Percentiles rank a stretch among this genome's conserved stretches.
Evolutionary conservation across 2,888 invertebrate genomes (phyloP).

Genomic region (Habrosyne pyritoides): DNA sequence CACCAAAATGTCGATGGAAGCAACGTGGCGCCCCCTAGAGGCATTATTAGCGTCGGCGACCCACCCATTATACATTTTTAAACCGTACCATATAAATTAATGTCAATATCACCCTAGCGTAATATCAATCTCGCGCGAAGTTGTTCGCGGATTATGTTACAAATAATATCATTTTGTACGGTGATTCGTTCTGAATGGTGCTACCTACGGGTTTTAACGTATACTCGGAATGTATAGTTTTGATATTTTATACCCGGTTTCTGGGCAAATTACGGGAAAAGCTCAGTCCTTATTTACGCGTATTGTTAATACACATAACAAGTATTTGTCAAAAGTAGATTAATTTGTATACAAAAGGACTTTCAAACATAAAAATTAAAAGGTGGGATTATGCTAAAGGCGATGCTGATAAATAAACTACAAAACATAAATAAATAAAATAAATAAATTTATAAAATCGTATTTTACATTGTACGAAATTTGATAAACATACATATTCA

Average conservation of each 20-base stretch:
- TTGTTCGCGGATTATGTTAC: slow-evolving; percentile 83
- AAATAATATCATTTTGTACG: slow-evolving; percentile 83
- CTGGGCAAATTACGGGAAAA: too few relatives aligned
- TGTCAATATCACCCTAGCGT: slow-evolving; percentile 80
- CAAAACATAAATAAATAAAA: too few relatives aligned
- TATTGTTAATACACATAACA: too few relatives aligned
- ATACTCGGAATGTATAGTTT: slow-evolving; percentile 31
- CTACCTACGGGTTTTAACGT: slow-evolving; percentile 52
- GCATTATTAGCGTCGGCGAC: slow-evolving; percentile 76
- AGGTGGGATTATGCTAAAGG: too few relatives aligned
- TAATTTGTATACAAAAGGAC: too few relatives aligned
- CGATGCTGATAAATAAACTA: too few relatives aligned
- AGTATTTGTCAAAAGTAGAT: too few relatives aligned
- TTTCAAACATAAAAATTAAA: too few relatives aligned
- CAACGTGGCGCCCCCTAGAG: slow-evolving; percentile 62
- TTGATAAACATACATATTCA: too few relatives aligned
- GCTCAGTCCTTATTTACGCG: too few relatives aligned
- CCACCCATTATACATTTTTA: slow-evolving; percentile 82
- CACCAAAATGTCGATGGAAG: slow-evolving; percentile 51
- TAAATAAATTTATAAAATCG: too few relatives aligned
- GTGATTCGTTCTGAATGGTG: slow-evolving; percentile 82
- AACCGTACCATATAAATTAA: slow-evolving; percentile 84
- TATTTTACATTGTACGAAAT: too few relatives aligned
- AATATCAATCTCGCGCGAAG: slow-evolving; percentile 78
- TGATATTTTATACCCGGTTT: slow-evolving; percentile 43